Percentiles rank a stretch among this genome's conserved stretches.
Conservation (phyloP, 2,797 vertebrate genomes). For the Danio albolineatus region DNA sequence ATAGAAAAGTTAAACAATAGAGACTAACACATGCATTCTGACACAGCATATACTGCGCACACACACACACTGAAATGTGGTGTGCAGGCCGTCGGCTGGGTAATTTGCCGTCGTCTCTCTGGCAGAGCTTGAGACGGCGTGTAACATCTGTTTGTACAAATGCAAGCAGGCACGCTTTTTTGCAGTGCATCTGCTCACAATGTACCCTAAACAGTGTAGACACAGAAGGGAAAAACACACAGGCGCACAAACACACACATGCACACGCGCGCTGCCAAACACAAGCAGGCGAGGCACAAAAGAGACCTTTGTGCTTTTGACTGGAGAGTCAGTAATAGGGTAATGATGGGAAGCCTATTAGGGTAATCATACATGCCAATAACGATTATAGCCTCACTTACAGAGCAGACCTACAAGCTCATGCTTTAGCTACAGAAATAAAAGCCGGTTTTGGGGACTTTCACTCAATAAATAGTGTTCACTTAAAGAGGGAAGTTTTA, state of each 20-base stretch:
- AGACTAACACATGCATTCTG: constrained; percentile 37
- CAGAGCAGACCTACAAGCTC: constrained; percentile 48
- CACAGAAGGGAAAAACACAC: constrained; percentile 54
- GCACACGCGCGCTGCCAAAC: constrained; percentile 23
- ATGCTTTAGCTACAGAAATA: constrained; percentile 30
- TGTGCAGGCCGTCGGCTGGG: constrained; percentile 38
- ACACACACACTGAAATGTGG: constrained; percentile 58
- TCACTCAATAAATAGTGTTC: constrained; percentile 31
- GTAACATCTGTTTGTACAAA: constrained; percentile 65
- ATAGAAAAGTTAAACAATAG: constrained; percentile 44
- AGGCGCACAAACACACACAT: constrained; percentile 42
- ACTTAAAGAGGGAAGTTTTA: constrained; percentile 31
- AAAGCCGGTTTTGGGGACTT: constrained; percentile 36
- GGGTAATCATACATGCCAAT: constrained; percentile 69
- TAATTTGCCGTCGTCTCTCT: constrained; percentile 55
- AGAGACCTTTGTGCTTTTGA: constrained; percentile 60
- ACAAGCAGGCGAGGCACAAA: constrained; percentile 49
- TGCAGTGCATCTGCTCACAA: constrained; percentile 57
- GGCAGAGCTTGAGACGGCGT: constrained; percentile 53
- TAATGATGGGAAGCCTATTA: constrained; percentile 71
- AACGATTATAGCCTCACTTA: constrained; percentile 51
- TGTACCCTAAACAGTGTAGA: constrained; percentile 59
- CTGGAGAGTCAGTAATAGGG: constrained; percentile 65
- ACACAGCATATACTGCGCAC: constrained; percentile 48
- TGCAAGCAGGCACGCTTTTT: constrained; percentile 54